phyloP scores from a whole-genome alignment of 2,888 invertebrate species.

The Ctena decussata region DNA sequence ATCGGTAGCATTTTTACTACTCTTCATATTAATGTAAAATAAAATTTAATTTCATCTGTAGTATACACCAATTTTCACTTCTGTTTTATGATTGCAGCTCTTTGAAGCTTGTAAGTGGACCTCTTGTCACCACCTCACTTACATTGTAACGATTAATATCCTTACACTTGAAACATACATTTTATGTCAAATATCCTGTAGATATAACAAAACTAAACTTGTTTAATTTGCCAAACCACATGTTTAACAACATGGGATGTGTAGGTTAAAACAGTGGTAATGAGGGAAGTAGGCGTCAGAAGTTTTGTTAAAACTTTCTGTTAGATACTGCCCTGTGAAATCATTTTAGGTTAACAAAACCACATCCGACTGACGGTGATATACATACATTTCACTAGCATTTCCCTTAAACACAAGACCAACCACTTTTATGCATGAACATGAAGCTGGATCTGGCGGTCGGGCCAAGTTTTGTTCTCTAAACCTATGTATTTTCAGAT shows the following conservation, averaged over 20 bases:
- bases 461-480: no score
- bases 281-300: not conserved
- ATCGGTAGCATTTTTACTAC: no score
- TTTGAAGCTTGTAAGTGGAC: not conserved
- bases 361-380: no score
- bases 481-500: no score
- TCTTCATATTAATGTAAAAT: no score
- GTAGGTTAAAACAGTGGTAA: not conserved
- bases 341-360: no score
- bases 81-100: not conserved
- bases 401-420: no score
- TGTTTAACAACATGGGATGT: not conserved
- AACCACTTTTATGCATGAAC: no score
- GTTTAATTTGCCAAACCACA: not conserved
- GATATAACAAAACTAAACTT: not conserved
- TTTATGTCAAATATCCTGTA: not conserved
- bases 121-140: not conserved
- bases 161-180: not conserved
- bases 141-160: not conserved
- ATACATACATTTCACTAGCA: no score
- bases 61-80: not conserved
- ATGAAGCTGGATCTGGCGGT: no score
- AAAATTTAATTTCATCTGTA: no score
- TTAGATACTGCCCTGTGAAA: no score
- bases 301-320: not conserved